Percentiles rank a stretch among this genome's conserved stretches.
Conservation (phyloP, 1,140 invertebrate species). For the Rhysida immarginata region DNA sequence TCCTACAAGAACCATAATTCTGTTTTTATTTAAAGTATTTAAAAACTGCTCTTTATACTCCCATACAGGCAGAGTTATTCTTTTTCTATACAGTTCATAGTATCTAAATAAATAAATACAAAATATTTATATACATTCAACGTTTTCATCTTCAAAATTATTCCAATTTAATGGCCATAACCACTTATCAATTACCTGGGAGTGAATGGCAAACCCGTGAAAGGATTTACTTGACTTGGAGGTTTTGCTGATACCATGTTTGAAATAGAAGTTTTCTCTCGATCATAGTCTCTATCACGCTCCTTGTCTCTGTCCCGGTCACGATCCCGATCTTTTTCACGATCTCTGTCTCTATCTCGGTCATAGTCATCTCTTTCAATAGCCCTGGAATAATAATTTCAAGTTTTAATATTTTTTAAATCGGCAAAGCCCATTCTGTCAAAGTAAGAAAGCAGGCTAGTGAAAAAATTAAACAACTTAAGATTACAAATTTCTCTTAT, state of each 20-base stretch:
- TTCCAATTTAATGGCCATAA: background rate
- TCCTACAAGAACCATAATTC: constrained; percentile 85
- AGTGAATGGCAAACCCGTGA: constrained; percentile 57
- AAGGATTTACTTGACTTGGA: constrained; percentile 47
- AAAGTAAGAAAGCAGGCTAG: too few species aligned
- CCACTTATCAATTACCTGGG: too few species aligned
- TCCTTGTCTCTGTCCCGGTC: constrained; percentile 11
- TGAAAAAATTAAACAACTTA: too few species aligned
- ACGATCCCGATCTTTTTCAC: constrained; percentile 4
- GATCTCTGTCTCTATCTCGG: constrained; percentile 8
- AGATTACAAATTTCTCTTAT: too few species aligned
- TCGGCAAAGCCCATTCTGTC: too few species aligned
- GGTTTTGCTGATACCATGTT: constrained; percentile 16
- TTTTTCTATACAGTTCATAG: constrained; percentile 65
- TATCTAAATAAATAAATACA: constrained; percentile 35
- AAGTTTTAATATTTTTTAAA: too few species aligned
- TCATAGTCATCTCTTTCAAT: constrained; percentile 8
- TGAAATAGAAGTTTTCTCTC: background rate
- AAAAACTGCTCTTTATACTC: constrained; percentile 95
- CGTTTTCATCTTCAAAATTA: background rate
- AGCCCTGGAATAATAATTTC: too few species aligned
- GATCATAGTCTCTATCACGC: constrained; percentile 11
- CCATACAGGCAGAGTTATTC: constrained; percentile 88
- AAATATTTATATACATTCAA: background rate
- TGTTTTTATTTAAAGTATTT: constrained; percentile 72